Evolutionary conservation across 2,888 invertebrate species (phyloP).

Genomic region (Meloe dianella): DNA sequence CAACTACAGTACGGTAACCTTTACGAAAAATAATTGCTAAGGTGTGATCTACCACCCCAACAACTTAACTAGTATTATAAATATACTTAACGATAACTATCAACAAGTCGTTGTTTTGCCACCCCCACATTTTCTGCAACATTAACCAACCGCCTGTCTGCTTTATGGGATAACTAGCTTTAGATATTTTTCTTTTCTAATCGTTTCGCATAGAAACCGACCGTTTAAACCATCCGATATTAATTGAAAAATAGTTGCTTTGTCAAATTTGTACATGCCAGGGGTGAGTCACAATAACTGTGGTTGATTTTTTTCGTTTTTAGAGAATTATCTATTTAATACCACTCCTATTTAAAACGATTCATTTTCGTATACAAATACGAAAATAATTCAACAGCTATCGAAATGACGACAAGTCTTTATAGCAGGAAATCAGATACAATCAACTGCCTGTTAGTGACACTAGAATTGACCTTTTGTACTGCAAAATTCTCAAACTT

Average conservation of each 20-base stretch:
- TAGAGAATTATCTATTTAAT: neutral
- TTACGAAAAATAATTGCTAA: slow-evolving; percentile 4
- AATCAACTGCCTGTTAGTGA: neutral
- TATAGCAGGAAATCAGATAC: neutral
- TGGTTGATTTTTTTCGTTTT: neutral
- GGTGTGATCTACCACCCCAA: slow-evolving; percentile 23
- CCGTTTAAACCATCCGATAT: neutral
- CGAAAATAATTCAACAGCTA: slow-evolving; percentile 4
- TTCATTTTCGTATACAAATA: neutral
- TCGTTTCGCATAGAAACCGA: neutral
- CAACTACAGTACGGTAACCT: neutral
- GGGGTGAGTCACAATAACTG: neutral
- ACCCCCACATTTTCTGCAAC: slow-evolving; percentile 26
- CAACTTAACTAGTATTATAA: slow-evolving; percentile 22
- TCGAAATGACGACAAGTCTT: neutral
- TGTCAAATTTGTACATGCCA: neutral
- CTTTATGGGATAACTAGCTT: slow-evolving; percentile 6
- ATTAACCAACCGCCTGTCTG: slow-evolving; percentile 18
- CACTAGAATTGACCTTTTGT: neutral
- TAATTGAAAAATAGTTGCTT: neutral
- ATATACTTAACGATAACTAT: slow-evolving; percentile 24
- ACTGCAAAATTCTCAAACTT: neutral
- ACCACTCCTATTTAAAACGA: neutral
- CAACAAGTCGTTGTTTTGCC: slow-evolving; percentile 23
- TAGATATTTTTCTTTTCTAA: neutral